A percentile compares a stretch with the other conserved stretches of the same genome.
Conservation (phyloP, 2,888 invertebrate genomes). For the Epiblema foenella region DNA sequence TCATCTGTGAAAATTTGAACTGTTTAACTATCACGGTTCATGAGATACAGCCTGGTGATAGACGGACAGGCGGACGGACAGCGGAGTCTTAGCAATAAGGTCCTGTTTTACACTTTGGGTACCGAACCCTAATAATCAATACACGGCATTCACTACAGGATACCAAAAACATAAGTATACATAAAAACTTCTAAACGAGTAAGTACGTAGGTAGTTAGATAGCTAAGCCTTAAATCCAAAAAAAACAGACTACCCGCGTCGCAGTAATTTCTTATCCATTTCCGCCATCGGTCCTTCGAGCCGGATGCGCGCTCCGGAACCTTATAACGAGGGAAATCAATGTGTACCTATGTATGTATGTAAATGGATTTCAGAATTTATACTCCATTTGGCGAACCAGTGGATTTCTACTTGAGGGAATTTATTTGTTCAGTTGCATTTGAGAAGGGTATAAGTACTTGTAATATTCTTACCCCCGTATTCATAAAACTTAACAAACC, state of each 20-base stretch:
- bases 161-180: neutral
- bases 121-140: too few relatives aligned
- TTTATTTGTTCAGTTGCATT: constrained; percentile 19
- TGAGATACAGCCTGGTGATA: too few relatives aligned
- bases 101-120: too few relatives aligned
- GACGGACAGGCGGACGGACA: too few relatives aligned
- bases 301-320: constrained; percentile 72
- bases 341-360: constrained; percentile 49
- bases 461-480: constrained; percentile 13
- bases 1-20: too few relatives aligned
- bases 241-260: constrained; percentile 33
- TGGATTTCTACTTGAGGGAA: constrained; percentile 28
- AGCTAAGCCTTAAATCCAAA: constrained; percentile 21
- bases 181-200: neutral
- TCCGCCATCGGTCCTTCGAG: constrained; percentile 71
- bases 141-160: too few relatives aligned
- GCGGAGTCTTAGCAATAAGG: too few relatives aligned
- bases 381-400: constrained; percentile 41
- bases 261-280: constrained; percentile 66
- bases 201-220: neutral
- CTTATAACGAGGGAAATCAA: constrained; percentile 73
- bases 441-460: neutral
- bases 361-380: constrained; percentile 38
- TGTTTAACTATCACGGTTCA: too few relatives aligned
- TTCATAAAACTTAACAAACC: too few relatives aligned